Conservation (phyloP, 2,888 invertebrate species). For the Orgyia antiqua region DNA sequence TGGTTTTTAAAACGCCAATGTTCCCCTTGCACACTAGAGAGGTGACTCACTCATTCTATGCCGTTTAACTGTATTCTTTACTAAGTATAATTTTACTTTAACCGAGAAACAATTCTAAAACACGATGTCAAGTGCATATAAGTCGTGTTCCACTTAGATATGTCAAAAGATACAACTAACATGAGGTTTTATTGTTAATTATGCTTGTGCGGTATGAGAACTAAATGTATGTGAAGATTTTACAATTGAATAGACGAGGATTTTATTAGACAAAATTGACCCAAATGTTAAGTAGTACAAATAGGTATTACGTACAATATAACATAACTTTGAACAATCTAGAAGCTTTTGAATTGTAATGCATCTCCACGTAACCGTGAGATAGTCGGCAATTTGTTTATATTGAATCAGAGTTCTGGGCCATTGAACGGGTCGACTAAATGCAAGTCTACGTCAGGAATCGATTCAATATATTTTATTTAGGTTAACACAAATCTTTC, state of each 20-base stretch:
- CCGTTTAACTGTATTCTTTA: conserved; percentile 24
- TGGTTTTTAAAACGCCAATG: conserved; percentile 23
- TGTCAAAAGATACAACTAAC: conserved; percentile 9
- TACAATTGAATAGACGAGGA: conserved; percentile 22
- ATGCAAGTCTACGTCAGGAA: conserved; percentile 25
- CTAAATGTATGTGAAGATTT: conserved; percentile 10
- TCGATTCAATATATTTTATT: conserved; percentile 36
- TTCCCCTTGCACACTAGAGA: conserved; percentile 14
- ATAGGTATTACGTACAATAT: no score
- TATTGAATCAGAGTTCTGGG: conserved; percentile 33
- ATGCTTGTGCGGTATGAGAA: conserved; percentile 19
- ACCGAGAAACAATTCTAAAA: conserved; percentile 16
- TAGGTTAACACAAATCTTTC: conserved; percentile 43
- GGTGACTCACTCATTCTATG: conserved; percentile 30
- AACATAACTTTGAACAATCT: no score
- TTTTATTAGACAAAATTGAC: conserved; percentile 11
- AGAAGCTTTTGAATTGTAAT: no score
- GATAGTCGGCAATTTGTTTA: conserved; percentile 39
- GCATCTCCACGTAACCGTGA: no score
- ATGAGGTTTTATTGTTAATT: conserved; percentile 13
- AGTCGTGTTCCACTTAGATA: conserved; percentile 9
- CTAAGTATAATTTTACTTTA: background rate
- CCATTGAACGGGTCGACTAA: conserved; percentile 28
- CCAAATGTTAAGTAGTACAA: conserved; percentile 18
- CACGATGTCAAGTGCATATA: conserved; percentile 11